Percentiles rank a stretch among this genome's conserved stretches.
These are phyloP conservation scores for Leucosticte australis DNA, from an alignment of 2,113 vertebrate species.

Conservation along the genomic window DNA sequence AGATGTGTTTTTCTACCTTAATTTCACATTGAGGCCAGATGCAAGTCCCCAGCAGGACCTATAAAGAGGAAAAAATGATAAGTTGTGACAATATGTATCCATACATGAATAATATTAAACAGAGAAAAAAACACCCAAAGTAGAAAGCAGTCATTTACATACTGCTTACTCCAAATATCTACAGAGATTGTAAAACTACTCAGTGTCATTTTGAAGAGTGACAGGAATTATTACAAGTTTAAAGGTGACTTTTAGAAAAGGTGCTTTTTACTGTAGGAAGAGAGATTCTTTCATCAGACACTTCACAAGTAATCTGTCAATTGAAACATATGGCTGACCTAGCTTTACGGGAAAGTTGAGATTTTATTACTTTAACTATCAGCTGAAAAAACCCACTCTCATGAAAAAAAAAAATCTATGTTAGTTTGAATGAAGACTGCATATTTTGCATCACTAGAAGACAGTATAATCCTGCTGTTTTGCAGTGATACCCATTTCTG, in stretches of 20 bases:
- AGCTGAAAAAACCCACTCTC: neutral
- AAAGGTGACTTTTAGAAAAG: neutral
- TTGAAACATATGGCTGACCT: neutral
- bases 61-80: constrained; percentile 62
- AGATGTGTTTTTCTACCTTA: constrained; percentile 78
- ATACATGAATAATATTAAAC: constrained; percentile 29
- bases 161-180: neutral
- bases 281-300: neutral
- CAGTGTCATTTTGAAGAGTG: neutral
- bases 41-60: constrained; percentile 89
- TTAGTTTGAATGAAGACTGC: neutral
- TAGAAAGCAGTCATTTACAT: constrained; percentile 4
- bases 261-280: neutral
- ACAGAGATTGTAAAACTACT: neutral
- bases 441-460: neutral
- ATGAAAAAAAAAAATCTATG: neutral
- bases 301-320: neutral
- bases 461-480: neutral
- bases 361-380: neutral
- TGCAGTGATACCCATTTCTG: neutral
- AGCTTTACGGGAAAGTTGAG: neutral
- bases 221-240: neutral
- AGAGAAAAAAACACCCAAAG: neutral
- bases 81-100: constrained; percentile 46
- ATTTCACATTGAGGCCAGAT: constrained; percentile 86